These are phyloP conservation scores for Pinctada fucata DNA, from an alignment of 2,888 invertebrate species.

Conservation along the genomic window DNA sequence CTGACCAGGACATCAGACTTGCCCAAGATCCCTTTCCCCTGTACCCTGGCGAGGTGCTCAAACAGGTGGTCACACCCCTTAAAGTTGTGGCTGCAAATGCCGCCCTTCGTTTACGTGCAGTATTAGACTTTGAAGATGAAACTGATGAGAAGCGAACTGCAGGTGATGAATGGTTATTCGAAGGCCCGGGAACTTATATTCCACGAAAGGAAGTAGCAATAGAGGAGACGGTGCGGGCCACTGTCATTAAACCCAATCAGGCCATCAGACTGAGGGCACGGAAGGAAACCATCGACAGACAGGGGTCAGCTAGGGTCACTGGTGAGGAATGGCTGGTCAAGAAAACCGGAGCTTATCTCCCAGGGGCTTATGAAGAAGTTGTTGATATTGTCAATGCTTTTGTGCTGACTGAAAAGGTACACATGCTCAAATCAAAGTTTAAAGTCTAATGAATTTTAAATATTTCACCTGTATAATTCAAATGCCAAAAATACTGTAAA, in stretches of 20 bases:
- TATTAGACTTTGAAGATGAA: slow-evolving; percentile 77
- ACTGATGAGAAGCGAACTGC: slow-evolving; percentile 74
- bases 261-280: slow-evolving; percentile 78
- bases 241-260: slow-evolving; percentile 78
- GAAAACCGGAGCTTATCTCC: slow-evolving; percentile 78
- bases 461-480: too few relatives aligned
- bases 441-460: too few relatives aligned
- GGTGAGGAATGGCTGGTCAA: slow-evolving; percentile 79
- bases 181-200: slow-evolving; percentile 78
- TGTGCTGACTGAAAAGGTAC: slow-evolving; percentile 79
- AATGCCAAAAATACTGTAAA: too few relatives aligned
- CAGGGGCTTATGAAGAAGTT: slow-evolving; percentile 79
- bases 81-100: slow-evolving; percentile 77
- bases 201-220: slow-evolving; percentile 78
- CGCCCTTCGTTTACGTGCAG: slow-evolving; percentile 77
- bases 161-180: slow-evolving; percentile 80
- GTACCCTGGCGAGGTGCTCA: slow-evolving; percentile 78
- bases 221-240: slow-evolving; percentile 76
- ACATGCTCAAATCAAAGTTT: too few relatives aligned
- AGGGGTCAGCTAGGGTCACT: slow-evolving; percentile 62
- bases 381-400: slow-evolving; percentile 78
- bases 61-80: slow-evolving; percentile 74
- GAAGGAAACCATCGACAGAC: slow-evolving; percentile 77
- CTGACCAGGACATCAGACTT: slow-evolving; percentile 78
- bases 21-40: slow-evolving; percentile 79